Evolutionary conservation across 1,140 invertebrate genomes (phyloP), one percentile per base, ranked within the genome.

Genomic region (Hermetia illucens): DNA sequence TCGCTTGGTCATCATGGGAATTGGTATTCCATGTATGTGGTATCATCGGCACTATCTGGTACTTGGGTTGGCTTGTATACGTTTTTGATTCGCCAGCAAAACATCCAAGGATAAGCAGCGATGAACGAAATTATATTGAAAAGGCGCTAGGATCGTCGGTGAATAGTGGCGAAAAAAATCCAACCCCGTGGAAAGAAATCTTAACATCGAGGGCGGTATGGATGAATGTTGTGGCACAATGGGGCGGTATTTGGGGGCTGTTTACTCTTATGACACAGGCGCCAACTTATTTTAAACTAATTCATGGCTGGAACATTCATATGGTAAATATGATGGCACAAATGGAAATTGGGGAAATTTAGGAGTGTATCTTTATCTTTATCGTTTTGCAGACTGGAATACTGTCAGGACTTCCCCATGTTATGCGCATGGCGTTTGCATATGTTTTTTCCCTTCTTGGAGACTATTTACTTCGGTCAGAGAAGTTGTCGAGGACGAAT

Each of bases 241-340:
- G 81, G 67, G 79, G 83, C 9, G 73, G 76, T 31, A 75, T 83
- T 47, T 94, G 86, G 85, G 82, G 82, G 2, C 72, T 88, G 22
- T 82, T 89, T 41, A 91, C 83, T 0, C 62, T 91, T 34, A 74
- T 91, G 54, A 85, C 82, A 1, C 77, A 86, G 47, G 68, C 85
- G 0, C 90, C 90, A 0, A 82, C 79, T 1, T 94, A 90, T 53
- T 77, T 94, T 51, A 79, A 77, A 40, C 74, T 80, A 45, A 75
- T 91, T 21, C 75, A 92, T 37, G 77, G 85, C 40, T 87, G 81
- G 68, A 71, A 84, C 45, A 77, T 91, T 15, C 69, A 74, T 54
- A 65, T 73, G 50, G 87, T 90, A 62, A 62, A 64, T 62, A 40
- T 34, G 17, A 38, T 18, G 16, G 6, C 15, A 29, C n/a, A n/a